These are phyloP conservation scores for Miltochrista miniata DNA, from an alignment of 2,888 invertebrate genomes.

Conservation along the genomic window DNA sequence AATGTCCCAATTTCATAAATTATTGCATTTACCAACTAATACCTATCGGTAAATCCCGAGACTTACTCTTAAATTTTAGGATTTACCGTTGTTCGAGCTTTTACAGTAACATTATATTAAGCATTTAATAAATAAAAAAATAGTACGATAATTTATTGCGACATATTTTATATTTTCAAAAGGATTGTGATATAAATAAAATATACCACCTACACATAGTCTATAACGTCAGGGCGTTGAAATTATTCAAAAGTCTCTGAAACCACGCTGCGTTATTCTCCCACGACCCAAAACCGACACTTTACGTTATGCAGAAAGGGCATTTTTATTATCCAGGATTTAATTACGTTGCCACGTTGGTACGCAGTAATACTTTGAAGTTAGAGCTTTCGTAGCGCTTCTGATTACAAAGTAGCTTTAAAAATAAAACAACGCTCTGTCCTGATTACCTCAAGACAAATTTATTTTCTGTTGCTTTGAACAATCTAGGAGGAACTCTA, in stretches of 20 bases:
- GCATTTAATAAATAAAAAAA: too few species aligned
- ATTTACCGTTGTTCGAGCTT: too few species aligned
- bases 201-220: too few species aligned
- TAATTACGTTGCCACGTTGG: conserved; percentile 24
- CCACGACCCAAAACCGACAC: conserved; percentile 14
- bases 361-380: conserved; percentile 36
- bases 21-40: too few species aligned
- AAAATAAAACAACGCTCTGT: conserved; percentile 15
- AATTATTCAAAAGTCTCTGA: conserved; percentile 13
- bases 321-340: conserved; percentile 35
- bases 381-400: conserved; percentile 22
- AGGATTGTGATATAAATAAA: too few species aligned
- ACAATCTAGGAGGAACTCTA: conserved; percentile 29
- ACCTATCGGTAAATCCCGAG: too few species aligned
- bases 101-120: too few species aligned
- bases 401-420: conserved; percentile 18
- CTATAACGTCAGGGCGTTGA: conserved; percentile 1
- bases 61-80: too few species aligned
- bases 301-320: conserved; percentile 33
- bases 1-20: too few species aligned
- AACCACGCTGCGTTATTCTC: conserved; percentile 10
- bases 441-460: conserved; percentile 32
- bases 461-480: conserved; percentile 31
- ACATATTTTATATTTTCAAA: too few species aligned
- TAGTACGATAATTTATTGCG: too few species aligned